Percentiles rank a stretch among this genome's conserved stretches.
phyloP scores from a whole-genome alignment of 1,140 invertebrate genomes.

The Chymomyza costata region DNA sequence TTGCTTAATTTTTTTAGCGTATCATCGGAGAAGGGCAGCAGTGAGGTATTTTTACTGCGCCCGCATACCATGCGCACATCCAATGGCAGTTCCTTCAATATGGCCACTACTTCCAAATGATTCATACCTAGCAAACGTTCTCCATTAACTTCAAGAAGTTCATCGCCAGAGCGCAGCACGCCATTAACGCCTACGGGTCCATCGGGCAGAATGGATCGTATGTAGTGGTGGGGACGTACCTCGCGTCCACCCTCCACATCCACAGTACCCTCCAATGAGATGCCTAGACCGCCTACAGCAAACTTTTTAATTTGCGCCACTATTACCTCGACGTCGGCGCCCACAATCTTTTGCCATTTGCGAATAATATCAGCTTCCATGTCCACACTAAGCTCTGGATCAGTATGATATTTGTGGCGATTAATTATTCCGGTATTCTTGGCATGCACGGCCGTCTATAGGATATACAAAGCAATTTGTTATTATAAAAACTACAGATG shows the following conservation, averaged over 20 bases:
- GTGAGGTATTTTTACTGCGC: slow-evolving; percentile 75
- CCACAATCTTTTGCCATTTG: slow-evolving; percentile 88
- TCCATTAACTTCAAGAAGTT: slow-evolving; percentile 94
- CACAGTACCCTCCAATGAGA: slow-evolving; percentile 97
- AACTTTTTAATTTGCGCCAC: slow-evolving; percentile 92
- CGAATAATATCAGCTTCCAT: slow-evolving; percentile 86
- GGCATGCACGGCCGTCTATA: slow-evolving; percentile 42
- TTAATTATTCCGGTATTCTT: slow-evolving; percentile 52
- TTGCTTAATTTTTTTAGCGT: slow-evolving; percentile 79
- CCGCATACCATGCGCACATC: slow-evolving; percentile 96
- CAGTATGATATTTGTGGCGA: slow-evolving; percentile 71
- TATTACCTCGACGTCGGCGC: slow-evolving; percentile 89
- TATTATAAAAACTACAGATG: background rate
- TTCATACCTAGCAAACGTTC: slow-evolving; percentile 95
- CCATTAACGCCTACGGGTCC: slow-evolving; percentile 95
- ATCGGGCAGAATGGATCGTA: slow-evolving; percentile 93
- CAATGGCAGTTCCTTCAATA: slow-evolving; percentile 95
- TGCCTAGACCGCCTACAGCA: slow-evolving; percentile 93
- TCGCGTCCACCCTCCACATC: slow-evolving; percentile 94
- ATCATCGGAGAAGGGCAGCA: slow-evolving; percentile 68
- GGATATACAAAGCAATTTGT: background rate
- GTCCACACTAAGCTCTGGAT: slow-evolving; percentile 79
- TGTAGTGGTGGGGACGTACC: slow-evolving; percentile 95
- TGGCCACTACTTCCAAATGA: slow-evolving; percentile 96
- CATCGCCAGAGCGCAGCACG: slow-evolving; percentile 89